Evolutionary conservation across 2,888 invertebrate species (phyloP), one percentile per base, ranked within the genome.

Genomic region (Drosophila lacicola): DNA sequence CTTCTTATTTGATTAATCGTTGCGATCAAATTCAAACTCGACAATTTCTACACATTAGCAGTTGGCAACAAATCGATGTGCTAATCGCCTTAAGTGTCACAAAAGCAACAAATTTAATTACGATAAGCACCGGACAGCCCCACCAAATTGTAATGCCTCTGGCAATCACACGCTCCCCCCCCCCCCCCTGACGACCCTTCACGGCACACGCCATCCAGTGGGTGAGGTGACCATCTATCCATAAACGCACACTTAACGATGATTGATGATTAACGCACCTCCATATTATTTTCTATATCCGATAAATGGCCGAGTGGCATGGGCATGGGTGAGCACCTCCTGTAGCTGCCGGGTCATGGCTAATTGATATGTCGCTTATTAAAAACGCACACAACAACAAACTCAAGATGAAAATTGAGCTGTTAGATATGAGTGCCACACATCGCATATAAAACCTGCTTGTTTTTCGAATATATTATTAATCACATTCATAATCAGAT

Each of bases 51-150:
- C 33, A 41, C 46, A 56, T 37, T 50, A 34, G 33, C 56, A 49
- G 13, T 19, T 25, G 36, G 19, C 49, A 42, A 21, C 46, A 54
- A 63, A 74, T 70, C 79, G 74, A 63, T 66, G 61, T 74, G 46
- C 56, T 77, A 78, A 78, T 77, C 77, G 79, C 70, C 79, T 77
- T 68, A 79, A 79, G 75, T 79, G 77, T 77, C 75, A 62, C 77
- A 77, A 67, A 64, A 77, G 76, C 70, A 74, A 70, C 75, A 70
- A 79, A 77, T 77, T 77, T 74, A 77, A 77, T 77, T 77, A 77
- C 75, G 75, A 46, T 75, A 77, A 77, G 62, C 74, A 39, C 25
- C 51, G 44, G 17, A 34, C 56, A 50, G 37, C 34, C 39, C 37
- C 57, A 21, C 39, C 49, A 65, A 60, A 19, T 57, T 67, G 33